Evolutionary conservation across 2,113 vertebrate species (phyloP).

Genomic region (Anthoscopus minutus): DNA sequence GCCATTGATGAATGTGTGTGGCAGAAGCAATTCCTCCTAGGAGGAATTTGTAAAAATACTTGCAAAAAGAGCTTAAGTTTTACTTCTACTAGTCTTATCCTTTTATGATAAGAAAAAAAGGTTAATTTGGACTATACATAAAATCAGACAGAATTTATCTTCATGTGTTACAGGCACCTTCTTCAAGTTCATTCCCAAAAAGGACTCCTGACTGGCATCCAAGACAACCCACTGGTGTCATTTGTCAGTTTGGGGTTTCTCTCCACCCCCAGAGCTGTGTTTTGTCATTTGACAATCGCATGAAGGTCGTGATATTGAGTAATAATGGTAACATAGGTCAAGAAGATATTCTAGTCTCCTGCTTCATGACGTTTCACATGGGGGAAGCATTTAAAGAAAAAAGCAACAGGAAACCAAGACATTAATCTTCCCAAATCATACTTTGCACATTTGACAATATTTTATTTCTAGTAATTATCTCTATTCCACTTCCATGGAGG

Average conservation of each 20-base stretch:
- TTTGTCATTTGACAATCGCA: slow-evolving; percentile 35
- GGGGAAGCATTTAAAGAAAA: not conserved
- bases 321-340: slow-evolving; percentile 42
- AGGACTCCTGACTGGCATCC: not conserved
- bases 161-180: not conserved
- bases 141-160: not conserved
- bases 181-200: not conserved
- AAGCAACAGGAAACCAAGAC: not conserved
- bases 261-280: not conserved
- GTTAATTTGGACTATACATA: fast-evolving
- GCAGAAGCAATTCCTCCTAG: not conserved
- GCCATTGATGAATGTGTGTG: not conserved
- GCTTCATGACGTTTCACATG: not conserved
- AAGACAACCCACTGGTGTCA: not conserved
- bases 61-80: not conserved
- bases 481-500: not conserved
- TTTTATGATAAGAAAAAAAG: not conserved
- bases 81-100: not conserved
- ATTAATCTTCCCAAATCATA: not conserved
- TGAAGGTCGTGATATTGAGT: slow-evolving; percentile 24
- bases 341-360: not conserved
- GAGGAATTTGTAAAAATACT: not conserved
- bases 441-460: not conserved
- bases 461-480: not conserved
- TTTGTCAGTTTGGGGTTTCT: slow-evolving; percentile 1